These are phyloP conservation scores for Leucophenga varia DNA, from an alignment of 1,140 invertebrate genomes.

Conservation along the genomic window DNA sequence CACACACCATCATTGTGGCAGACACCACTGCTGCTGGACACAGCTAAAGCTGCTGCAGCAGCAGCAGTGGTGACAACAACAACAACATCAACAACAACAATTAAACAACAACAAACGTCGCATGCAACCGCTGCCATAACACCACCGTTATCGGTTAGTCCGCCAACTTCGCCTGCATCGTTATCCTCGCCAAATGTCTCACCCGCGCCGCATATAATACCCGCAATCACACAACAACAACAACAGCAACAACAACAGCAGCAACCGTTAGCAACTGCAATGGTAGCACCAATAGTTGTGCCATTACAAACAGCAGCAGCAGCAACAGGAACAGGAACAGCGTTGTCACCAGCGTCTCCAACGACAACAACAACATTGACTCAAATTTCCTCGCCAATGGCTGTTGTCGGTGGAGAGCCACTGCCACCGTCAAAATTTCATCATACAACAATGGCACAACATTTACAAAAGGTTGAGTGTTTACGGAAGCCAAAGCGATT, in stretches of 20 bases:
- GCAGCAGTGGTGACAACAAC: slow-evolving; percentile 13
- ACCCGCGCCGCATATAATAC: not conserved
- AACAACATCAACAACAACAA: slow-evolving; percentile 14
- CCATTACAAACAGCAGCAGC: slow-evolving; percentile 9
- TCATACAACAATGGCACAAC: slow-evolving; percentile 48
- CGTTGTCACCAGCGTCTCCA: not conserved
- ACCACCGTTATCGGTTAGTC: slow-evolving; percentile 24
- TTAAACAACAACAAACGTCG: slow-evolving; percentile 16
- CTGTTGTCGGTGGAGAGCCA: slow-evolving; percentile 14
- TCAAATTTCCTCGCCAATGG: slow-evolving; percentile 21
- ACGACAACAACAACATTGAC: not conserved
- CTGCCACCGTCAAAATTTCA: slow-evolving; percentile 52
- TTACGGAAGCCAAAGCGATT: slow-evolving; percentile 35
- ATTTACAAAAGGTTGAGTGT: slow-evolving; percentile 48
- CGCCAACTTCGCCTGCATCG: slow-evolving; percentile 50
- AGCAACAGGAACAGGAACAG: slow-evolving; percentile 7
- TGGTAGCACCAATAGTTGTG: slow-evolving; percentile 42
- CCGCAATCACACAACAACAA: not conserved
- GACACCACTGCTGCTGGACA: slow-evolving; percentile 47
- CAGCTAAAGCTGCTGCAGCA: slow-evolving; percentile 16
- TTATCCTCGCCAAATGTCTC: slow-evolving; percentile 33
- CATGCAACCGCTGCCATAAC: not conserved
- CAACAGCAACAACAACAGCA: slow-evolving; percentile 17
- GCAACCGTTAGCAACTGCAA: slow-evolving; percentile 38
- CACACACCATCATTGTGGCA: slow-evolving; percentile 51